Conservation (phyloP, 2,888 invertebrate species). For the Xanthostigma xanthostigma region DNA sequence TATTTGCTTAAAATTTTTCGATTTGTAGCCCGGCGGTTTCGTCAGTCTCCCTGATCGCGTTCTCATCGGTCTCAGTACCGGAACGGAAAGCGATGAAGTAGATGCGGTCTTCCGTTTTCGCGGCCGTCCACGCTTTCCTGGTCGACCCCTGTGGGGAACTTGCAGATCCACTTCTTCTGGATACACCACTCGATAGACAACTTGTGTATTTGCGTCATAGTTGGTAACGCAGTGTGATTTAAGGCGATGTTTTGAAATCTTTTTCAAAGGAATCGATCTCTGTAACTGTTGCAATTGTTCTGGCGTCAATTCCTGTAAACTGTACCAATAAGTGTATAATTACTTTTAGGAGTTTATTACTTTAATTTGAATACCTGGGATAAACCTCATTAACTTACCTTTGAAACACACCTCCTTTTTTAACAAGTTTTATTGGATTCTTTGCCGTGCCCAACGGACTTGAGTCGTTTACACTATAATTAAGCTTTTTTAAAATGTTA, state of each 20-base stretch:
- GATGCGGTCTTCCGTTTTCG: slow-evolving; percentile 17
- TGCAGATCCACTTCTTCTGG: slow-evolving; percentile 22
- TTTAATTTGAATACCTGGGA: no score
- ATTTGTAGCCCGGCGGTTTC: slow-evolving; percentile 23
- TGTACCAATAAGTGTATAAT: background rate
- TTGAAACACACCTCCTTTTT: slow-evolving; percentile 8
- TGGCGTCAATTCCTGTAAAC: background rate
- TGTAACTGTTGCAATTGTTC: slow-evolving; percentile 2
- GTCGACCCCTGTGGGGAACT: slow-evolving; percentile 12
- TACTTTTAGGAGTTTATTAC: no score
- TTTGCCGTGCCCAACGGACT: slow-evolving; percentile 11
- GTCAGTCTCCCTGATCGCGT: slow-evolving; percentile 25
- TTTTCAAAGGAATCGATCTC: background rate
- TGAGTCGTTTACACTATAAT: background rate
- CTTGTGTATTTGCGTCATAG: slow-evolving; percentile 10
- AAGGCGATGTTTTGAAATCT: background rate
- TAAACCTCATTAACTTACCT: background rate
- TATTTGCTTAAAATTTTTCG: slow-evolving; percentile 10
- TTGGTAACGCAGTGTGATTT: background rate
- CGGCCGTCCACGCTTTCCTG: slow-evolving; percentile 19
- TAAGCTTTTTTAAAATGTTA: slow-evolving; percentile 1
- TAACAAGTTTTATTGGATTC: slow-evolving; percentile 12
- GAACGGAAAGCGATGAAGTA: slow-evolving; percentile 4
- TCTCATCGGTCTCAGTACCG: slow-evolving; percentile 12
- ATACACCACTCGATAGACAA: slow-evolving; percentile 22